These are phyloP conservation scores for Bursaphelenchus okinawaensis DNA, from an alignment of 2,888 invertebrate species.

Conservation along the genomic window DNA sequence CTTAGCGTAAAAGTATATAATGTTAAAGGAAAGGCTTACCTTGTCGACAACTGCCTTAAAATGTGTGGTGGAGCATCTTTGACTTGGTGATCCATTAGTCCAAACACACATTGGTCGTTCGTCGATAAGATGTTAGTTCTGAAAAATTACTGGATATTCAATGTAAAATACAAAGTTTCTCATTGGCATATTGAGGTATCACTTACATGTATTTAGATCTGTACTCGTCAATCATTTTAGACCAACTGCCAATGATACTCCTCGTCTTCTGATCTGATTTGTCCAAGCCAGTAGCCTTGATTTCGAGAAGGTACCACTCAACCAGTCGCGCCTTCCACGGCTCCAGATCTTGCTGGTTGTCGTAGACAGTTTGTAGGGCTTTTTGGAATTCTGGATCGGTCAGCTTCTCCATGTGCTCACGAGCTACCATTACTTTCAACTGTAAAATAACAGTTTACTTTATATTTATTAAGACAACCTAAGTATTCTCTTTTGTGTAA, in stretches of 20 bases:
- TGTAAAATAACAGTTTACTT: constrained; percentile 12
- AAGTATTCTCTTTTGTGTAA: neutral
- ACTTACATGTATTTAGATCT: constrained; percentile 48
- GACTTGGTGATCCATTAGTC: constrained; percentile 33
- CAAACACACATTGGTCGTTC: constrained; percentile 46
- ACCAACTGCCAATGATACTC: constrained; percentile 49
- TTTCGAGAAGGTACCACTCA: constrained; percentile 40
- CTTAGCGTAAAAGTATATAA: constrained; percentile 12
- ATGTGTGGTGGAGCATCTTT: constrained; percentile 52
- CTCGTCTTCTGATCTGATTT: constrained; percentile 44
- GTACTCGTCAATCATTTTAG: constrained; percentile 46
- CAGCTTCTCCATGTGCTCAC: constrained; percentile 51
- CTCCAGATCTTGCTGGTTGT: constrained; percentile 35
- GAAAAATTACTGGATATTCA: constrained; percentile 7
- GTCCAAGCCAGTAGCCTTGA: constrained; percentile 45
- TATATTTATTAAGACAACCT: neutral
- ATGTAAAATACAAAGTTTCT: neutral
- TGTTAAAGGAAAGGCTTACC: constrained; percentile 13
- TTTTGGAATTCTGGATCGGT: constrained; percentile 38
- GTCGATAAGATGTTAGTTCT: constrained; percentile 50
- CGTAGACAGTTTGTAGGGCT: constrained; percentile 32
- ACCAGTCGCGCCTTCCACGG: constrained; percentile 51
- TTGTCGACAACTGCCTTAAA: constrained; percentile 38
- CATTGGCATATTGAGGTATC: too few relatives aligned
- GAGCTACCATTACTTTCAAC: constrained; percentile 51